These are phyloP conservation scores for Tyto alba DNA, from an alignment of 2,113 vertebrate species.

Conservation along the genomic window DNA sequence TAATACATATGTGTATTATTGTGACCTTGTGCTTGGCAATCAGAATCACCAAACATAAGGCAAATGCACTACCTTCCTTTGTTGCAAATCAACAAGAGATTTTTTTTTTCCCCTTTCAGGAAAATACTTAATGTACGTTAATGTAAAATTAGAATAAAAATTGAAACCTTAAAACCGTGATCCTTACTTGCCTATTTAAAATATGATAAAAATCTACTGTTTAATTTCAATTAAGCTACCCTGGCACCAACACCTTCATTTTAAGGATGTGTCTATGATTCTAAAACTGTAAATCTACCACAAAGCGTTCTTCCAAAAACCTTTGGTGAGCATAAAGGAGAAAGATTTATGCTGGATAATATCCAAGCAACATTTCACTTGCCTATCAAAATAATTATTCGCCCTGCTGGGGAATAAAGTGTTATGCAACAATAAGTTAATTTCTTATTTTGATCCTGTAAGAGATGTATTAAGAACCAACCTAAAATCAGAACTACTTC, in stretches of 20 bases:
- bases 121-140: background rate
- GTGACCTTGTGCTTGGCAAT: background rate
- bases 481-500: background rate
- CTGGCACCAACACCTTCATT: background rate
- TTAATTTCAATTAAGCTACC: background rate
- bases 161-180: background rate
- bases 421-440: background rate
- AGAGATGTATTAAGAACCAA: background rate
- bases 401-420: background rate
- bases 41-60: background rate
- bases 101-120: background rate
- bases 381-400: background rate
- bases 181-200: background rate
- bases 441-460: background rate
- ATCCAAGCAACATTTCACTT: background rate
- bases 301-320: background rate
- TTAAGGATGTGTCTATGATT: background rate
- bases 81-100: background rate
- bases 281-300: background rate
- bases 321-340: background rate
- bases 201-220: background rate
- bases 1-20: background rate
- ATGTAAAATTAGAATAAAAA: background rate
- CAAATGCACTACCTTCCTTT: background rate
- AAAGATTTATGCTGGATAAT: background rate